Conservation (phyloP, 2,113 vertebrate genomes). For the Hemicordylus capensis region DNA sequence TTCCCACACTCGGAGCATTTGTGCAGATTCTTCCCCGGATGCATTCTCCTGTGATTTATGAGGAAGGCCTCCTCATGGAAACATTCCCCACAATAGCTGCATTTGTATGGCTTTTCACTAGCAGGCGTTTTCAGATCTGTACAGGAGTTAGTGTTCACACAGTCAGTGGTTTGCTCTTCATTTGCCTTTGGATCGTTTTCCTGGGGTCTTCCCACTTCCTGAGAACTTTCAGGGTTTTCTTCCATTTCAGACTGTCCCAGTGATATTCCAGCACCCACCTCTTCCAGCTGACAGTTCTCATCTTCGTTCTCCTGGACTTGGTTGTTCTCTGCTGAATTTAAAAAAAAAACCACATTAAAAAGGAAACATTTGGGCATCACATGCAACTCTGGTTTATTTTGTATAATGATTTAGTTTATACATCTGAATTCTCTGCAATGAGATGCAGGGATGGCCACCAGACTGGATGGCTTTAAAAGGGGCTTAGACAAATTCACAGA, state of each 20-base stretch:
- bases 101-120: conserved; percentile 23
- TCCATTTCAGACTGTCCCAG: not conserved
- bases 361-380: too few relatives aligned
- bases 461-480: too few relatives aligned
- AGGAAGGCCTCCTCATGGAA: conserved; percentile 55
- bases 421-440: too few relatives aligned
- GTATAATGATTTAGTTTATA: too few relatives aligned
- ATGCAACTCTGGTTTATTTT: too few relatives aligned
- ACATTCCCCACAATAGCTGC: conserved; percentile 51
- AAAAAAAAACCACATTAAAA: not conserved
- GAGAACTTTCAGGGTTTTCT: too few relatives aligned
- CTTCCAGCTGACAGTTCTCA: not conserved
- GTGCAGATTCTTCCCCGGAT: conserved; percentile 59
- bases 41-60: conserved; percentile 48
- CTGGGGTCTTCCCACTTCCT: too few relatives aligned
- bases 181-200: conserved; percentile 33
- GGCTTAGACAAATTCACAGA: too few relatives aligned
- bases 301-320: not conserved
- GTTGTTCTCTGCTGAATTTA: not conserved
- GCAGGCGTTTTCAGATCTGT: too few relatives aligned
- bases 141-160: too few relatives aligned
- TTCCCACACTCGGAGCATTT: conserved; percentile 46
- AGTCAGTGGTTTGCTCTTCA: conserved; percentile 23
- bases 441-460: too few relatives aligned
- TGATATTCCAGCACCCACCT: not conserved